phyloP scores from a whole-genome alignment of 2,797 vertebrate genomes.

The Enteromius afrohamiltoni region DNA sequence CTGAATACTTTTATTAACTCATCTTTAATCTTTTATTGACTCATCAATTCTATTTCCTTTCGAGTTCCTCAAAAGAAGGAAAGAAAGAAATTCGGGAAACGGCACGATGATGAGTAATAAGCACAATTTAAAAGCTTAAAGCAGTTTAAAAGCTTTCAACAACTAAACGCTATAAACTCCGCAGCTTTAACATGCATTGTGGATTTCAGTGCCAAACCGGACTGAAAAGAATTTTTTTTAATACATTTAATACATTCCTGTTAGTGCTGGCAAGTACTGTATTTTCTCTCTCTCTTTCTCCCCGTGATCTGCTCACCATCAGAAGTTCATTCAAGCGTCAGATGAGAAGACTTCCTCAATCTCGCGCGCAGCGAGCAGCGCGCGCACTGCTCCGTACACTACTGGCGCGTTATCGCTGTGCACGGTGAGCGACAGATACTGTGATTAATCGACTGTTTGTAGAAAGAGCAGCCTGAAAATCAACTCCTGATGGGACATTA shows the following conservation, averaged over 20 bases:
- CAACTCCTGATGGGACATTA: neutral
- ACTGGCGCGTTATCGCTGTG: neutral
- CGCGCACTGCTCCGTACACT: neutral
- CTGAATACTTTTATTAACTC: no score
- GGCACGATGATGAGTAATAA: neutral
- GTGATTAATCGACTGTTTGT: neutral
- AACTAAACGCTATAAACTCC: neutral
- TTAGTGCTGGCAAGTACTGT: neutral
- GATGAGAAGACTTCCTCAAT: conserved; percentile 31
- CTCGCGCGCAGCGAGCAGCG: neutral
- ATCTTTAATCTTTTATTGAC: no score
- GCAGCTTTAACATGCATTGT: neutral
- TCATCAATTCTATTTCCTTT: neutral
- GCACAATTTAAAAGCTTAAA: neutral
- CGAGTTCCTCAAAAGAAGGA: neutral
- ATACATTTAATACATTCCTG: no score
- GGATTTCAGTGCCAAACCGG: neutral
- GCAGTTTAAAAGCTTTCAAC: neutral
- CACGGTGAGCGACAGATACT: neutral
- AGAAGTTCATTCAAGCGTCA: conserved; percentile 38
- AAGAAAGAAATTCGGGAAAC: neutral
- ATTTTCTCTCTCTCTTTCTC: neutral
- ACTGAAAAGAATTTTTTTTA: neutral
- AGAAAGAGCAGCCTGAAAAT: neutral
- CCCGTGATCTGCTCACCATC: neutral